Evolutionary conservation across 1,140 invertebrate genomes (phyloP).

Genomic region (Ruditapes philippinarum): DNA sequence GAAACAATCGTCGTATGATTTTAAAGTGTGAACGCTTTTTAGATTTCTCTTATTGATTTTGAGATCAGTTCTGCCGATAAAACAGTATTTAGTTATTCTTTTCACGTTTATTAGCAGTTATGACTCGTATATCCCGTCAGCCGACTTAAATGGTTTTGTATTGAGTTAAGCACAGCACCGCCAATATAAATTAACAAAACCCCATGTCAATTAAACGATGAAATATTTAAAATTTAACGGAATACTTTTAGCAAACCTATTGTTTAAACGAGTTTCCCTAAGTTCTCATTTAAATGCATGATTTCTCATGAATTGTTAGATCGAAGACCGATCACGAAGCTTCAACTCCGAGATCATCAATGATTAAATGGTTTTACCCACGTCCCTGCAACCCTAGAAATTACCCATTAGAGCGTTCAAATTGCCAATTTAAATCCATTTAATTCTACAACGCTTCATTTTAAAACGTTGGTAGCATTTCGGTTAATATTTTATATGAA

Average conservation of each 20-base stretch:
- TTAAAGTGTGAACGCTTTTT: background rate
- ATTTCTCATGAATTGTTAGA: conserved; percentile 13
- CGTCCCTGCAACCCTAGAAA: background rate
- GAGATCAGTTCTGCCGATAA: background rate
- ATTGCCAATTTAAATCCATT: conserved; percentile 36
- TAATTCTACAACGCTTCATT: background rate
- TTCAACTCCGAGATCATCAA: background rate
- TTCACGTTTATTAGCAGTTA: conserved; percentile 10
- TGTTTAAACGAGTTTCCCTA: background rate
- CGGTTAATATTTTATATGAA: conserved; percentile 15
- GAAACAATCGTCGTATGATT: no score
- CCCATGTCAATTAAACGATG: conserved; percentile 18
- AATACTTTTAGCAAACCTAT: background rate
- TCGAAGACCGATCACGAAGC: background rate
- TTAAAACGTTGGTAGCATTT: background rate
- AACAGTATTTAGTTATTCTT: conserved; percentile 1
- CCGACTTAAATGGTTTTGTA: background rate
- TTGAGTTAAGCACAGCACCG: background rate
- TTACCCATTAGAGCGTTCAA: background rate
- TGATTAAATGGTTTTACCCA: background rate
- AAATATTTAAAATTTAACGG: conserved; percentile 4
- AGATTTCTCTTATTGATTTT: background rate
- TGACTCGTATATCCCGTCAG: background rate
- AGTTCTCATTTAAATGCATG: conserved; percentile 35
- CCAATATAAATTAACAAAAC: background rate